Evolutionary conservation across 2,113 vertebrate species (phyloP).

Genomic region (Sinocyclocheilus anophthalmus): DNA sequence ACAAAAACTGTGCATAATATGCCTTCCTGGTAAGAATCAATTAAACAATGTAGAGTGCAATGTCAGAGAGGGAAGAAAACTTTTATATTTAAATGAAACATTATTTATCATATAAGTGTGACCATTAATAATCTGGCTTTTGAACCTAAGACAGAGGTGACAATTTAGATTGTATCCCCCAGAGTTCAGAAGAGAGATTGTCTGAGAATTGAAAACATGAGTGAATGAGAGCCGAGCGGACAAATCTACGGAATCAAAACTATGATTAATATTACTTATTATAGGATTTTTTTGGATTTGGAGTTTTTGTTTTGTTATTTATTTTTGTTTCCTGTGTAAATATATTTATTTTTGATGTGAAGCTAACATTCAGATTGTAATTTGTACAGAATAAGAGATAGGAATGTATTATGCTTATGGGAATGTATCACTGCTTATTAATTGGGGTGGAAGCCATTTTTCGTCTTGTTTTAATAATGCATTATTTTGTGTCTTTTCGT

Average conservation of each 20-base stretch:
- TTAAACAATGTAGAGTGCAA: not conserved
- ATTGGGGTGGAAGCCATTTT: conserved; percentile 80
- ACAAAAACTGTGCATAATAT: conserved; percentile 15
- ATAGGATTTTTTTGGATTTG: conserved; percentile 82
- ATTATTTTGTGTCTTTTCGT: conserved; percentile 64
- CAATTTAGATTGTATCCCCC: conserved; percentile 20
- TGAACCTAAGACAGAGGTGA: conserved; percentile 13
- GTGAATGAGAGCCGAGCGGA: conserved; percentile 75
- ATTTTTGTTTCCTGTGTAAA: conserved; percentile 93
- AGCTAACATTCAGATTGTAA: conserved; percentile 94
- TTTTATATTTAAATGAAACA: not conserved
- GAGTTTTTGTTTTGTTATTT: conserved; percentile 88
- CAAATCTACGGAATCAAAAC: conserved; percentile 57
- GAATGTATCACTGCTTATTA: conserved; percentile 84
- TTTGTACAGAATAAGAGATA: conserved; percentile 95
- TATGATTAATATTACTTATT: conserved; percentile 63
- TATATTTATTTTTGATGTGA: conserved; percentile 99
- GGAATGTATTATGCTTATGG: conserved; percentile 75
- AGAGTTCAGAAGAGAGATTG: conserved; percentile 46
- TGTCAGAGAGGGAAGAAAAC: not conserved
- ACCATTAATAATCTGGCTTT: conserved; percentile 37
- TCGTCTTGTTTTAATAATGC: conserved; percentile 61
- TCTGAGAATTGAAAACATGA: conserved; percentile 37
- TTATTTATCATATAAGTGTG: conserved; percentile 15
- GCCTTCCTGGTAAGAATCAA: conserved; percentile 6